These are phyloP conservation scores for Campoplex nolae DNA, from an alignment of 2,888 invertebrate genomes.

Conservation along the genomic window DNA sequence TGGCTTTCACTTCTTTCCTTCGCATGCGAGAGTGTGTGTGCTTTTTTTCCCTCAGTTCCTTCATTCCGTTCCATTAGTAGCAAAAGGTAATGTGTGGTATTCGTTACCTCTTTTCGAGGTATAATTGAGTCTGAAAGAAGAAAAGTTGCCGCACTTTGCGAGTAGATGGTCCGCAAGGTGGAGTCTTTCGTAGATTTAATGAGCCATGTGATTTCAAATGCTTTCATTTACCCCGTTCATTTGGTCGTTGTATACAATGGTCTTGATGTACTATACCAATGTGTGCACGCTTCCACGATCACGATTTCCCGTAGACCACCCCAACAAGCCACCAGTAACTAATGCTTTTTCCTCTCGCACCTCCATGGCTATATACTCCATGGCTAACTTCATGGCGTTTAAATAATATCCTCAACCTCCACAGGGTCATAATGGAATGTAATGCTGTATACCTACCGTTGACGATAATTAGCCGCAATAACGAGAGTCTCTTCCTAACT, in stretches of 20 bases:
- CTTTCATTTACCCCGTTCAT: constrained; percentile 53
- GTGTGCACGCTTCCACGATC: constrained; percentile 15
- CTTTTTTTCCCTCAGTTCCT: background rate
- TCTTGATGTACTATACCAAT: constrained; percentile 34
- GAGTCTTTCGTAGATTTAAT: constrained; percentile 42
- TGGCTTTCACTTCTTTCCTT: background rate
- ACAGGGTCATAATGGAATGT: constrained; percentile 55
- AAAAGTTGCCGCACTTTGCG: constrained; percentile 7
- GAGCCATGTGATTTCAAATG: constrained; percentile 53
- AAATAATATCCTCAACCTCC: constrained; percentile 51
- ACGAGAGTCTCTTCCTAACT: constrained; percentile 66
- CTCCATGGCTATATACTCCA: background rate
- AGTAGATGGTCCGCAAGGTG: constrained; percentile 28
- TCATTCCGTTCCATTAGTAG: constrained; percentile 5
- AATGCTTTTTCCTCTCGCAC: constrained; percentile 52
- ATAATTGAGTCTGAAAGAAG: constrained; percentile 37
- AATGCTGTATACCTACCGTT: constrained; percentile 62
- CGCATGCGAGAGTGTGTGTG: background rate
- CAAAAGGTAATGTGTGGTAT: background rate
- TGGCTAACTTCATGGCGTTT: constrained; percentile 25
- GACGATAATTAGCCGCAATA: constrained; percentile 70
- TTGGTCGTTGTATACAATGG: constrained; percentile 30
- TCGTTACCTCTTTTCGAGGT: constrained; percentile 14
- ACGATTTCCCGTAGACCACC: background rate
- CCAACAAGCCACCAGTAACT: constrained; percentile 9